Base-by-base conservation (phyloP, 2,113 vertebrate species). In the Aspiorhynchus laticeps region DNA sequence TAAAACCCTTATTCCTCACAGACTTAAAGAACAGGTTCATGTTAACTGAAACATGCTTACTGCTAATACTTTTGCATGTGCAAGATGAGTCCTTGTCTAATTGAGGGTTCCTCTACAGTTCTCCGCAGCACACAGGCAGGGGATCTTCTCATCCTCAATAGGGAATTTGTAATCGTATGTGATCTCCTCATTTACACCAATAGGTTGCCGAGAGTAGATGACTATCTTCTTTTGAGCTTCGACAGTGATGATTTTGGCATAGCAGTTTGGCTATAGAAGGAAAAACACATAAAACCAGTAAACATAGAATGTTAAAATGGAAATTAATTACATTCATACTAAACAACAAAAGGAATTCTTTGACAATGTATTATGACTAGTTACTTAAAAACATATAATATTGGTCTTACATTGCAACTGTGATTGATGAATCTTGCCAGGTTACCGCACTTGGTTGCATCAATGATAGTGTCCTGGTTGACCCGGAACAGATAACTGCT, bases 141-240 rank as follows among this genome's bases (percentile, higher is more conserved):
- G 98, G 93, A 99, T 99, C 95, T 99, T 99, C 88, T 97, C 97
- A 2, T 99, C 98, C 92, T 99, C 98, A 0, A 99, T 98, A 8
- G 98, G 98, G 91, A 99, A 99, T 91, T 99, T 99, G 92, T 99
- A 99, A 93, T 99, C 97, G 0, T 99, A 99, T 2, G 98, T 99
- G 86, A 99, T 97, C 92, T 99, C 98, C 94, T 99, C 98, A 0
- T 99, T 96, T 91, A 99, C 93, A 12, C 86, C 94, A 91, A 99
- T 99, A 83, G 96, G 95, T 93, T 99, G 98, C 88, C 98, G 96
- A 0, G 98, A 99, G 94, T 99, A 99, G 88, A 99, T 99, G 90
- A 99, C 98, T 0, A 99, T 99, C 95, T 99, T 99, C 95, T 99
- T 99, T 85, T 98, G 97, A 0, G 97, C 97, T 87, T 99, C 97